Base-by-base conservation (phyloP, 2,113 vertebrate genomes). In the Orycteropus afer region DNA sequence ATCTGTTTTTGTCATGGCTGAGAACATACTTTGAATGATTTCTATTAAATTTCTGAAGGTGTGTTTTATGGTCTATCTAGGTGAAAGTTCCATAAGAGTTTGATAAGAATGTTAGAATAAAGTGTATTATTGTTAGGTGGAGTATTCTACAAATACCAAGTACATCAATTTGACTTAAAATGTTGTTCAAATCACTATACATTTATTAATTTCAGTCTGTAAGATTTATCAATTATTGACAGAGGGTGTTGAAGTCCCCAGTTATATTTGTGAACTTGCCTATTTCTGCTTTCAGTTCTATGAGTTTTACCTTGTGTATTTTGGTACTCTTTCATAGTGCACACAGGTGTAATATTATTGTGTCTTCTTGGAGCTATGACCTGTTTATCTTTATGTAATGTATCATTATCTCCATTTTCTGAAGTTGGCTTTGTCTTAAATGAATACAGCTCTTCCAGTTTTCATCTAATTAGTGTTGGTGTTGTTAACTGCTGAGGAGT, bases 1-100 rank as follows among this genome's bases (percentile, higher is more conserved):
- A n/a, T n/a, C n/a, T n/a, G n/a, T n/a, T n/a, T n/a, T n/a, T n/a
- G n/a, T n/a, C n/a, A n/a, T n/a, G n/a, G n/a, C 25, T 61, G 67
- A 91, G 17, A 91, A 63, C 34, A 63, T 42, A 82, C 45, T 93
- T 90, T 40, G 7, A 59, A 59, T 88, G 32, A 51, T 88, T 93
- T 92, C 40, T 80, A 23, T 45, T 4, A 91, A 51, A 51, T 61
- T 23, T 92, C 63, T 69, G 84, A 49, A 78, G 27, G 34, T n/a
- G 5, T 57, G 37, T 85, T 85, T 91, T 20, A 55, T 5, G 23
- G 17, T 42, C 15, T 65, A 42, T 51, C 27, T 55, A 6, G 22
- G 40, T 55, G 32, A 82, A 51, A 61, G 15, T 55, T 59, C 73
- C 34, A n/a, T 29, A 51, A 10, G 15, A 82, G 3, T 8, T 85